These are phyloP conservation scores for Oreamnos americanus DNA, from an alignment of 2,113 vertebrate genomes.

Conservation along the genomic window DNA sequence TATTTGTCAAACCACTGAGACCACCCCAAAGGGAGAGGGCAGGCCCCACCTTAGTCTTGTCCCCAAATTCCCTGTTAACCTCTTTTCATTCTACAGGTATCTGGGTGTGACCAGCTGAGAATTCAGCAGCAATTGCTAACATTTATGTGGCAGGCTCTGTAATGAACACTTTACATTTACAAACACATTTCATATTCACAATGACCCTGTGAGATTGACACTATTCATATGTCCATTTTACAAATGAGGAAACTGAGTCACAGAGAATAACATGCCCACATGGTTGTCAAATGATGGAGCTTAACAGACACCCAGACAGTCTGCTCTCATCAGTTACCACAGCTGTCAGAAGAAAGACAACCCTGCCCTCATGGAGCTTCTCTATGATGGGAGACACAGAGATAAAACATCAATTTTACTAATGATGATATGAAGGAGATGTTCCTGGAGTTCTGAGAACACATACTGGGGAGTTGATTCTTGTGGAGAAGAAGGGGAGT, in stretches of 20 bases:
- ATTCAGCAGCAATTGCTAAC: neutral
- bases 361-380: neutral
- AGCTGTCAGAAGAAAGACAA: neutral
- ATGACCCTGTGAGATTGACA: neutral
- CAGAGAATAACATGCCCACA: neutral
- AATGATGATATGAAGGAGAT: neutral
- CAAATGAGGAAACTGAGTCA: neutral
- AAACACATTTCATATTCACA: neutral
- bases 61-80: neutral
- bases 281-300: neutral
- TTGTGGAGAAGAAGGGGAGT: fast-evolving
- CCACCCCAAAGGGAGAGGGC: neutral
- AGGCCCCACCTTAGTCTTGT: neutral
- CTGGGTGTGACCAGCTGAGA: neutral
- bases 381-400: neutral
- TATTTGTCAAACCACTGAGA: neutral
- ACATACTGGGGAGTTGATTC: neutral
- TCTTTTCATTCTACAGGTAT: neutral
- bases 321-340: neutral
- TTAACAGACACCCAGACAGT: neutral
- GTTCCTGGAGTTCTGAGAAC: neutral
- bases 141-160: neutral
- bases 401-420: neutral
- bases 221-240: neutral
- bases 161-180: neutral